Conservation (phyloP, 2,113 vertebrate species). For the Malurus melanocephalus region DNA sequence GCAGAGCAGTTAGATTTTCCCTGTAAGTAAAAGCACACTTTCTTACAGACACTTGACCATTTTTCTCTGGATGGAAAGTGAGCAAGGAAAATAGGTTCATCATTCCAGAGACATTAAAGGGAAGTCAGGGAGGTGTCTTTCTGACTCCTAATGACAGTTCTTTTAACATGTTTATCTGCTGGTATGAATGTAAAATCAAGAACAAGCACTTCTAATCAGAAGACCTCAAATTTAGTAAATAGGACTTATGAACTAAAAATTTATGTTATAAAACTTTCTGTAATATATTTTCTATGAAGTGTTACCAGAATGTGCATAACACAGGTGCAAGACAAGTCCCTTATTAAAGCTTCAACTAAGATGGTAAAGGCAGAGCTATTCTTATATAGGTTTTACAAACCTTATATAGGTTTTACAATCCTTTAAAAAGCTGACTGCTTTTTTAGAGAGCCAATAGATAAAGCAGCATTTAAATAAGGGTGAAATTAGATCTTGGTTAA, state of each 20-base stretch:
- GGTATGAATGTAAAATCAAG: neutral
- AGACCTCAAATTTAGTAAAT: neutral
- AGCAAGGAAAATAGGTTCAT: neutral
- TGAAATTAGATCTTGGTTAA: neutral
- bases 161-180: neutral
- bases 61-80: neutral
- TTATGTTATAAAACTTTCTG: neutral
- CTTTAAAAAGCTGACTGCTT: neutral
- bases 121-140: neutral
- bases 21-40: rapidly evolving
- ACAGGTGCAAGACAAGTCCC: neutral
- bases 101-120: neutral
- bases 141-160: neutral
- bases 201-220: neutral
- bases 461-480: neutral
- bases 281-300: neutral
- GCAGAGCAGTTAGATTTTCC: neutral
- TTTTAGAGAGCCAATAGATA: neutral
- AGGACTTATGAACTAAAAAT: neutral
- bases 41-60: neutral
- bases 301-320: neutral
- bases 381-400: neutral
- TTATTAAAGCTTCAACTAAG: neutral
- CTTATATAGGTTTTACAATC: neutral
- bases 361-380: neutral